These are phyloP conservation scores for Babyrousa celebensis DNA, from an alignment of 2,797 vertebrate species.

Conservation along the genomic window DNA sequence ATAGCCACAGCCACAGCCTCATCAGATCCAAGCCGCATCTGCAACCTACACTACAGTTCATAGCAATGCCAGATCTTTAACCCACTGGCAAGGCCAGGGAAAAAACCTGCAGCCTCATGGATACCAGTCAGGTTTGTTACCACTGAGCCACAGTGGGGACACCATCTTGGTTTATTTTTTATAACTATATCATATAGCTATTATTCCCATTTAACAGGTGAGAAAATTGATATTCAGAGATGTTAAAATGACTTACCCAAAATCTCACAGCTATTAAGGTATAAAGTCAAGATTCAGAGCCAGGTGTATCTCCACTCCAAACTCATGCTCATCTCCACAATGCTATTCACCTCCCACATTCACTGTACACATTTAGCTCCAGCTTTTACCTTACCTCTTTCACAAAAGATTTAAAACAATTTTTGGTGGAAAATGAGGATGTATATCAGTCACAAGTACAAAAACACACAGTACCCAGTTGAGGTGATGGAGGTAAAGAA, in stretches of 20 bases:
- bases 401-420: not conserved
- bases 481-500: not conserved
- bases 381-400: not conserved
- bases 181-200: not conserved
- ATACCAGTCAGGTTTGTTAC: too few relatives aligned
- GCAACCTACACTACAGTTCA: too few relatives aligned
- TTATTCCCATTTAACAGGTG: not conserved
- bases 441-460: not conserved
- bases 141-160: too few relatives aligned
- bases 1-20: too few relatives aligned
- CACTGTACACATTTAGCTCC: not conserved
- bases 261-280: not conserved
- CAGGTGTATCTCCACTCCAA: not conserved
- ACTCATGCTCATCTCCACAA: not conserved
- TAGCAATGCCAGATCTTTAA: too few relatives aligned
- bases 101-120: too few relatives aligned
- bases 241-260: not conserved
- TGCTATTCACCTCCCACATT: not conserved
- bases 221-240: not conserved
- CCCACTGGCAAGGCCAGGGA: too few relatives aligned
- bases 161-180: not conserved
- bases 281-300: not conserved
- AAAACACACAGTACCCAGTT: not conserved
- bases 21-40: too few relatives aligned
- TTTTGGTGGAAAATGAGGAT: constrained; percentile 10